Conservation (phyloP, 37 sponge, comb jelly and placozoan genomes). For the Haliclona indistincta region DNA sequence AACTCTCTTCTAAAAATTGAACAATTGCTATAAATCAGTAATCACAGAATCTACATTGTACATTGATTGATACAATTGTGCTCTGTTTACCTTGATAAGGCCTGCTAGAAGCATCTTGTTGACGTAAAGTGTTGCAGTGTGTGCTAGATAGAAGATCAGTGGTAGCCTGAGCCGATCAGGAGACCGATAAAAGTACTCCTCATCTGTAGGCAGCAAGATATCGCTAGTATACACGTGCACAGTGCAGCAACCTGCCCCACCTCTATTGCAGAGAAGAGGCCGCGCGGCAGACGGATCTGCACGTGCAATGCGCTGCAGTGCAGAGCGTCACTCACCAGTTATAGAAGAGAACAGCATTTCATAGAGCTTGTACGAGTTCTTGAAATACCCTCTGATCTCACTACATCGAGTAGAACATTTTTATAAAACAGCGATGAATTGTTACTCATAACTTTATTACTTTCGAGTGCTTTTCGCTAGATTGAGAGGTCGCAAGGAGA, state of each 20-base stretch:
- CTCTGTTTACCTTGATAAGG: conserved; percentile 4
- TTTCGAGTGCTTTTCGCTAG: conserved; percentile 27
- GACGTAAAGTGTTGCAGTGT: conserved; percentile 41
- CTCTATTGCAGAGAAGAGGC: too few relatives aligned
- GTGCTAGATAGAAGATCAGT: conserved; percentile 34
- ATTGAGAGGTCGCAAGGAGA: conserved; percentile 21
- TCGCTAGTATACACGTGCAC: too few relatives aligned
- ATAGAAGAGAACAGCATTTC: conserved; percentile 72
- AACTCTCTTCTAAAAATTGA: conserved; percentile 61
- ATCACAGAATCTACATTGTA: not conserved
- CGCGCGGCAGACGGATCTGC: too few relatives aligned
- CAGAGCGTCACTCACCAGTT: too few relatives aligned
- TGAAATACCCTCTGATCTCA: conserved; percentile 78
- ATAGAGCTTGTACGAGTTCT: conserved; percentile 78
- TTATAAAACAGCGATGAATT: not conserved
- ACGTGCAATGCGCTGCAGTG: too few relatives aligned
- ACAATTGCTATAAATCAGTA: not conserved
- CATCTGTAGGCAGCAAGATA: too few relatives aligned
- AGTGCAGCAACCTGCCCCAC: too few relatives aligned
- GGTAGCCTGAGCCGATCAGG: conserved; percentile 33
- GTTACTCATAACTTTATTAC: conserved; percentile 4
- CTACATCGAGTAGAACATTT: too few relatives aligned
- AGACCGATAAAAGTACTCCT: conserved; percentile 27
- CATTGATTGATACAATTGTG: not conserved
- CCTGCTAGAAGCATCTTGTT: conserved; percentile 48